These are phyloP conservation scores for Fragum sueziense DNA, from an alignment of 2,888 invertebrate species.

Conservation along the genomic window DNA sequence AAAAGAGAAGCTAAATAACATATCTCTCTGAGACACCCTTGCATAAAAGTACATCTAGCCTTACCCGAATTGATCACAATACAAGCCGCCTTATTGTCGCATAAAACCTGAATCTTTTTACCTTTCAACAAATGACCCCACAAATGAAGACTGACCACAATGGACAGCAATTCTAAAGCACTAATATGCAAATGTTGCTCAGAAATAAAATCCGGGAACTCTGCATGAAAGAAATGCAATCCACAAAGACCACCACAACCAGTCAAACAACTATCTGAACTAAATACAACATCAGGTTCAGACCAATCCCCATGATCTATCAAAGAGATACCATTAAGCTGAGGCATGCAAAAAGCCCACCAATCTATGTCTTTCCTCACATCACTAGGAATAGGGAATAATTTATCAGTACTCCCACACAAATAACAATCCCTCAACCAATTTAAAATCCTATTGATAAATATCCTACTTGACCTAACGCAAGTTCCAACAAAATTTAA, in stretches of 20 bases:
- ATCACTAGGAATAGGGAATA: neutral
- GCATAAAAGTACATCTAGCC: neutral
- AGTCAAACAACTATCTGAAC: neutral
- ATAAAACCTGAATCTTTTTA: neutral
- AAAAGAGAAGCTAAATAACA: neutral
- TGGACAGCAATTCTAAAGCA: neutral
- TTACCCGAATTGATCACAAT: neutral
- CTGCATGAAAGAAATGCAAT: neutral
- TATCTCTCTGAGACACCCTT: neutral
- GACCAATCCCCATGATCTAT: neutral
- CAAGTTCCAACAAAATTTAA: neutral
- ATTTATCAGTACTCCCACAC: neutral
- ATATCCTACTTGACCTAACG: neutral
- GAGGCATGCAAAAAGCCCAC: neutral
- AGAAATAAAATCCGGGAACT: neutral
- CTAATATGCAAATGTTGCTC: neutral
- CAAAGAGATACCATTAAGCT: neutral
- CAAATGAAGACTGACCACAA: neutral
- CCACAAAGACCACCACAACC: neutral
- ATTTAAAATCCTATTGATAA: constrained; percentile 14
- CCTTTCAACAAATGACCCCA: neutral
- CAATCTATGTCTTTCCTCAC: neutral
- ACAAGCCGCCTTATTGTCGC: neutral
- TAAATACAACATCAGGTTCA: neutral
- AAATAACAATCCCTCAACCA: neutral